Conservation (phyloP, 2,888 invertebrate species). For the Cantharis lateralis region DNA sequence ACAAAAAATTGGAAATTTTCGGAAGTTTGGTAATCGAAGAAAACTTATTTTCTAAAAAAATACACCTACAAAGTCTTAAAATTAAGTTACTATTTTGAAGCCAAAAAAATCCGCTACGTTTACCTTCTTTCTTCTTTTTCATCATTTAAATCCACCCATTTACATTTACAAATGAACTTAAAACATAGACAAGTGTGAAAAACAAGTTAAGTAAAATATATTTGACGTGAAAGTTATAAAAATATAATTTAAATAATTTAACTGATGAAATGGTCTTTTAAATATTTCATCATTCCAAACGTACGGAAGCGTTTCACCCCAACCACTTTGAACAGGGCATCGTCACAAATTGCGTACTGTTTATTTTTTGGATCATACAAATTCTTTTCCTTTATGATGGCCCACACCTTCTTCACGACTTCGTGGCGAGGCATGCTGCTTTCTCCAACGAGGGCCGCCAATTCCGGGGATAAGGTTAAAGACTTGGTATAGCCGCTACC, state of each 20-base stretch:
- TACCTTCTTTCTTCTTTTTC: neutral
- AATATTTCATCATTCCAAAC: slow-evolving; percentile 96
- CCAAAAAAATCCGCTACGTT: neutral
- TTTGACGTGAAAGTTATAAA: neutral
- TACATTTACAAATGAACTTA: neutral
- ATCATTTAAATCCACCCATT: neutral
- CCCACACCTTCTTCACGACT: slow-evolving; percentile 89
- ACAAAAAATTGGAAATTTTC: neutral
- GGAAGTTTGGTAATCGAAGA: neutral
- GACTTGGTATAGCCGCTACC: slow-evolving; percentile 84
- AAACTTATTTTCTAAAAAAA: neutral
- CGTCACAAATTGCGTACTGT: slow-evolving; percentile 93
- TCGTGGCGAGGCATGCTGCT: slow-evolving; percentile 86
- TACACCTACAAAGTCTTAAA: neutral
- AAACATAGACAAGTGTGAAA: neutral
- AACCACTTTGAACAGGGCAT: slow-evolving; percentile 85
- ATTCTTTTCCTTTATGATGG: slow-evolving; percentile 85
- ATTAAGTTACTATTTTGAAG: neutral
- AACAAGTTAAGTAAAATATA: neutral
- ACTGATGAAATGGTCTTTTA: slow-evolving; percentile 85
- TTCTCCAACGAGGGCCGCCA: slow-evolving; percentile 83
- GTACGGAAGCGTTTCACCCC: slow-evolving; percentile 91
- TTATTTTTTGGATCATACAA: slow-evolving; percentile 93
- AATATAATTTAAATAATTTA: slow-evolving; percentile 40
- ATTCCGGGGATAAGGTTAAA: slow-evolving; percentile 81